These are phyloP conservation scores for Onychostruthus taczanowskii DNA, from an alignment of 2,113 vertebrate genomes.

Conservation along the genomic window DNA sequence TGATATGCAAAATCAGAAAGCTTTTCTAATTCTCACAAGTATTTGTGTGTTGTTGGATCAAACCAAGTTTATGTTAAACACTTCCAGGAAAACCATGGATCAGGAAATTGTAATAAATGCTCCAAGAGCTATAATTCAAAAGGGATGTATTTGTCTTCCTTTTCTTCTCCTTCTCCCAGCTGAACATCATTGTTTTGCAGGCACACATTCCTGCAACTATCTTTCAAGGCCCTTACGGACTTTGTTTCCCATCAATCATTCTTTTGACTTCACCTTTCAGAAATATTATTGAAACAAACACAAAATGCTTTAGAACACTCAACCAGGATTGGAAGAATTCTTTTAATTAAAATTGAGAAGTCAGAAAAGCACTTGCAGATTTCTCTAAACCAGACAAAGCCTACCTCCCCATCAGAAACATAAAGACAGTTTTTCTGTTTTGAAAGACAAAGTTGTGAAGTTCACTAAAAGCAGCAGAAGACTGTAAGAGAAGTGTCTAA, in stretches of 20 bases:
- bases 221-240: neutral
- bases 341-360: neutral
- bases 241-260: neutral
- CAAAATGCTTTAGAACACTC: neutral
- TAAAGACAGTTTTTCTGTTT: neutral
- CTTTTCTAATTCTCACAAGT: neutral
- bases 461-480: neutral
- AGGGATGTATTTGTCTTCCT: neutral
- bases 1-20: neutral
- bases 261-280: neutral
- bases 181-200: neutral
- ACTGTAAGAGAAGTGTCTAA: neutral
- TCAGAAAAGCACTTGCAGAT: neutral
- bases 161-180: neutral
- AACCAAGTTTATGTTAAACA: neutral
- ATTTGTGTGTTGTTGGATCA: neutral
- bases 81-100: neutral
- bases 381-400: neutral
- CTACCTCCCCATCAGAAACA: neutral
- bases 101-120: neutral
- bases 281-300: neutral
- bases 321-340: neutral
- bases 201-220: neutral
- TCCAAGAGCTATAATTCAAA: neutral
- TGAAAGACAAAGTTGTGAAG: neutral